Conservation (phyloP, 2,113 vertebrate species). For the Prinia subflava region DNA sequence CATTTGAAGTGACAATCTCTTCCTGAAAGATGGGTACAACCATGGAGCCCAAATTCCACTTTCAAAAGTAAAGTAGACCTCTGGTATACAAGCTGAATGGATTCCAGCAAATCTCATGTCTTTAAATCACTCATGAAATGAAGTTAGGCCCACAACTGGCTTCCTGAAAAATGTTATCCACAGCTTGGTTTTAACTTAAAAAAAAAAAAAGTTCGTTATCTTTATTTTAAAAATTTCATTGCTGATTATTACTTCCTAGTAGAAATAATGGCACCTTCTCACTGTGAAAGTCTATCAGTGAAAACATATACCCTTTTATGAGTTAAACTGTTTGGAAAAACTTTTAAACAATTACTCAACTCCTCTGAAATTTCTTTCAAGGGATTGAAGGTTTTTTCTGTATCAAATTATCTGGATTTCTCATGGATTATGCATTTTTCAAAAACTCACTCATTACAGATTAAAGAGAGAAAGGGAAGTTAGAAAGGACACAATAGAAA, state of each 20-base stretch:
- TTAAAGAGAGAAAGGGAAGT: slow-evolving; percentile 28
- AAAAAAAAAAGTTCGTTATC: not conserved
- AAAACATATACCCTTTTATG: not conserved
- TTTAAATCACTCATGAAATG: not conserved
- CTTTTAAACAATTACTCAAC: not conserved
- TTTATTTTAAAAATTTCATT: not conserved
- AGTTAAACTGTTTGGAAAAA: not conserved
- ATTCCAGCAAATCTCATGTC: not conserved
- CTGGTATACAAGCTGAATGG: not conserved
- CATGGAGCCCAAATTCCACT: not conserved
- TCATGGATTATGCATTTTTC: slow-evolving; percentile 46
- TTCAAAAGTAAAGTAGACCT: not conserved
- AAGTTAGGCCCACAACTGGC: not conserved
- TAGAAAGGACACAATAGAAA: slow-evolving; percentile 50
- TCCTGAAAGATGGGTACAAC: not conserved
- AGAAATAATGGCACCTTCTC: not conserved
- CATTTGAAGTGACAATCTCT: not conserved
- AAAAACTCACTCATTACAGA: slow-evolving; percentile 34
- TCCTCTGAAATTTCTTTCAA: slow-evolving; percentile 11
- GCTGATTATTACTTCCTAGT: not conserved
- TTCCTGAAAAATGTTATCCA: not conserved
- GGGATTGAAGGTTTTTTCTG: not conserved
- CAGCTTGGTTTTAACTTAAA: not conserved
- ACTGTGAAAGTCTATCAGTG: not conserved
- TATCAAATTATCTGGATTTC: slow-evolving; percentile 25